Evolutionary conservation across 1,140 invertebrate genomes (phyloP), one percentile per base, ranked within the genome.

Genomic region (Carcinoscorpius rotundicauda): DNA sequence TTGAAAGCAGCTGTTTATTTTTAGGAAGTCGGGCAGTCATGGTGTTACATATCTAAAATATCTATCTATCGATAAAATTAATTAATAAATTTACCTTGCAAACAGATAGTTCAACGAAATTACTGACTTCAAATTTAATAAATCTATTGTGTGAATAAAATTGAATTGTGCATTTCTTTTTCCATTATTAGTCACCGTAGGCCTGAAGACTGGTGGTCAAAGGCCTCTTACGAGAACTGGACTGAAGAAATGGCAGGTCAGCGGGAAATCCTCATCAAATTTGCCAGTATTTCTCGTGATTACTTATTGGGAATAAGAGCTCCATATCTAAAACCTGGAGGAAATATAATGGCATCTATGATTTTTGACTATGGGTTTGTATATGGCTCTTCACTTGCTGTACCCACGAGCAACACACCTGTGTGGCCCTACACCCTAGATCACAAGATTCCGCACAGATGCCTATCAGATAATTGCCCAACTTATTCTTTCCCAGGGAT

Each of bases 351-450:
- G 80, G 94, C 95, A 76, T 87, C 91, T 76, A 95, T 95, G 91
- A 62, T 64, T 4, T 61, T 87, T 63, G 91, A 94, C 75, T 89
- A 93, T 74, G 92, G 89, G 78, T 94, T 94, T 76, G 87, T 93
- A 8, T 95, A 95, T 75, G 92, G 95, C 76, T 88, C 92, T 5
- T 93, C 91, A 4, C 95, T 95, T 73, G 94, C 91, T 0, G 91
- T 91, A 49, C 87, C 91, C 3, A 87, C 89, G 9, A 76, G 84
- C 3, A 82, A 70, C 60, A 56, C 89, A 49, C 91, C 91, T 51
- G 90, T 95, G 73, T 96, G 92, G 92, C 92, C 93, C 0, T 95
- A 94, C 81, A 96, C 91, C 4, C 79, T 95, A 8, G 93, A 93
- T 80, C 95, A 92, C 85, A 82, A 89, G 49, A 93, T 94, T 89